phyloP scores from a whole-genome alignment of 2,797 vertebrate genomes.

The Sparus aurata region DNA sequence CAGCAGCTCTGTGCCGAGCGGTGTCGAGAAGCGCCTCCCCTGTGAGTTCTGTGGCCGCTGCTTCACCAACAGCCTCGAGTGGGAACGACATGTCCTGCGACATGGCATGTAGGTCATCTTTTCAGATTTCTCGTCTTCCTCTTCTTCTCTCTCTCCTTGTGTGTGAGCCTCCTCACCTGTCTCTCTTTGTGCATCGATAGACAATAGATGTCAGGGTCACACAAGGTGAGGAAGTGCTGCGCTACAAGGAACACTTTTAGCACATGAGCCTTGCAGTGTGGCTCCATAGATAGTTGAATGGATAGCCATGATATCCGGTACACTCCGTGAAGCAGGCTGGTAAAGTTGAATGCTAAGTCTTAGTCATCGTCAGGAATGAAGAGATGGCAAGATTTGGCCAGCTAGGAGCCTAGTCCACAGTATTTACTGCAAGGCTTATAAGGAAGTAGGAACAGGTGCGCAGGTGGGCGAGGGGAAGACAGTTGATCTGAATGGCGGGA shows the following conservation, averaged over 20 bases:
- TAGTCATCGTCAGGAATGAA: not conserved
- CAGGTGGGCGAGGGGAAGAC: not conserved
- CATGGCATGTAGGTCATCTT: slow-evolving; percentile 94
- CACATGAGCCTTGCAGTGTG: not conserved
- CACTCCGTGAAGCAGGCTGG: not conserved
- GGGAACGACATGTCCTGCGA: slow-evolving; percentile 96
- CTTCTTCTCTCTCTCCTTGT: not conserved
- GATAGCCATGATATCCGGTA: not conserved
- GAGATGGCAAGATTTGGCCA: too few relatives aligned
- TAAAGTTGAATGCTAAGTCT: too few relatives aligned
- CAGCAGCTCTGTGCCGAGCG: slow-evolving; percentile 72
- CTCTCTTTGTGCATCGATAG: slow-evolving; percentile 11
- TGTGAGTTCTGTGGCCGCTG: slow-evolving; percentile 98
- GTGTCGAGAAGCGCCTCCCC: slow-evolving; percentile 90
- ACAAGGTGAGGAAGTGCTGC: not conserved
- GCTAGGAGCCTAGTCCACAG: too few relatives aligned
- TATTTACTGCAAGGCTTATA: too few relatives aligned
- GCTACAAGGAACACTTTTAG: not conserved
- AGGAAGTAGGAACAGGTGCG: not conserved
- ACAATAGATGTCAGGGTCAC: not conserved
- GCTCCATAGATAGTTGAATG: not conserved
- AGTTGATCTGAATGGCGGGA: not conserved
- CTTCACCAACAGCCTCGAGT: slow-evolving; percentile 93
- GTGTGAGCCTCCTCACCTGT: slow-evolving; percentile 2
- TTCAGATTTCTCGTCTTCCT: not conserved